Conservation (phyloP, 2,113 vertebrate genomes). For the Galeopterus variegatus region DNA sequence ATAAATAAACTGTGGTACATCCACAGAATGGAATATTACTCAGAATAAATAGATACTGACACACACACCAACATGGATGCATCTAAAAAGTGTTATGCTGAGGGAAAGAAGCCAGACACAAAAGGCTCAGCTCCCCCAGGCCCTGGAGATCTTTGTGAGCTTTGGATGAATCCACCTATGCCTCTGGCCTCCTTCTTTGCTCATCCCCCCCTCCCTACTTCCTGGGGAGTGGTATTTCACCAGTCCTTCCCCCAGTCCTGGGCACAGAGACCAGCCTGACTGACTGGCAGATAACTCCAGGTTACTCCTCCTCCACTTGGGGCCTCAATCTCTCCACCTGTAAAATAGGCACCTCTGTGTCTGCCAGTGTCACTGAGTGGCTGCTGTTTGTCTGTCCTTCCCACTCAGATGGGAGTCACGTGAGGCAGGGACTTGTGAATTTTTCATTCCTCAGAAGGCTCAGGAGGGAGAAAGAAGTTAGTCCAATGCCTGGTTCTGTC, state of each 20-base stretch:
- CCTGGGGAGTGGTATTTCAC: not conserved
- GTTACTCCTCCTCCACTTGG: not conserved
- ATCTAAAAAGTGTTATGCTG: not conserved
- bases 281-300: not conserved
- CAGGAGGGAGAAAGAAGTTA: not conserved
- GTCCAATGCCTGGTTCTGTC: not conserved
- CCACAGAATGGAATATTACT: accelerated
- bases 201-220: not conserved
- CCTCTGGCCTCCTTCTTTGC: not conserved
- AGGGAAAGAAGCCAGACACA: not conserved
- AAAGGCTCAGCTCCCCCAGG: not conserved
- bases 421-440: not conserved
- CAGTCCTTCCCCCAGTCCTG: not conserved
- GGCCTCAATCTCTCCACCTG: not conserved
- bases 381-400: not conserved
- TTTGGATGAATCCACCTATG: not conserved
- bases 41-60: not conserved
- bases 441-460: not conserved
- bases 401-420: not conserved
- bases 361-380: not conserved
- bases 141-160: not conserved
- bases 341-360: not conserved
- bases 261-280: not conserved
- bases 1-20: accelerated
- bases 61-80: accelerated